Base-by-base conservation (phyloP, 2,113 vertebrate species). In the Ariopsis seemanni region DNA sequence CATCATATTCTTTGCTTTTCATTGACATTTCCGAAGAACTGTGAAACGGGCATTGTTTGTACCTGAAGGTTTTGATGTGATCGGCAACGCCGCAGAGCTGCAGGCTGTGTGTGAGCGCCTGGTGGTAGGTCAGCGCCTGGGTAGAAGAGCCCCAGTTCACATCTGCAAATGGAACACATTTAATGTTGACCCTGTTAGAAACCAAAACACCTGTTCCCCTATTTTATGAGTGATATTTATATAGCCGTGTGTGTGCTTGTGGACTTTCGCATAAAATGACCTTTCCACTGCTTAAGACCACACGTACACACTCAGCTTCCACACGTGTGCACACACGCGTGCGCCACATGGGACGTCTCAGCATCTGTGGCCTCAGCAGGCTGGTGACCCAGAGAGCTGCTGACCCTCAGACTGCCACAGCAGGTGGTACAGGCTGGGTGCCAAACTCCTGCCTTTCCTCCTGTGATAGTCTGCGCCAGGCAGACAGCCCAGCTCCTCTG, bases 91-190 rank as follows among this genome's bases (percentile, higher is more conserved):
- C 97, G 0, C 97, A 96, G 89, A 99, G 97, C 22, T 97, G 96
- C 85, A 99, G 95, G 2, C 97, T 97, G 95, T 99, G 97, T 85
- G 97, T 97, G 84, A 99, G 91, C 0, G 98, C 97, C 93, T 95
- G 97, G 91, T 99, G 94, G 90, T 99, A 99, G 62, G 98, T 99
- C 95, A 99, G 93, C 25, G 98, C 98, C 94, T 99, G 98, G 0
- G 98, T 99, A 2, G 98, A 99, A 0, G 98, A 99, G 50, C 98
- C 98, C 98, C 98, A 99, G 93, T 99, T 99, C 89, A 99, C 98
- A 96, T 99, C 98, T 99, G 95, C 90, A 90, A 63, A 77, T n/a
- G 34, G 67, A 86, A 57, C 27, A 84, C 42, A 69, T 34, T 71
- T 55, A 53, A 69, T 30, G 34, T 52, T 78, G 60, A 71, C 62